Evolutionary conservation across 2,113 vertebrate species (phyloP), one percentile per base, ranked within the genome.

Genomic region (Osmerus eperlanus): DNA sequence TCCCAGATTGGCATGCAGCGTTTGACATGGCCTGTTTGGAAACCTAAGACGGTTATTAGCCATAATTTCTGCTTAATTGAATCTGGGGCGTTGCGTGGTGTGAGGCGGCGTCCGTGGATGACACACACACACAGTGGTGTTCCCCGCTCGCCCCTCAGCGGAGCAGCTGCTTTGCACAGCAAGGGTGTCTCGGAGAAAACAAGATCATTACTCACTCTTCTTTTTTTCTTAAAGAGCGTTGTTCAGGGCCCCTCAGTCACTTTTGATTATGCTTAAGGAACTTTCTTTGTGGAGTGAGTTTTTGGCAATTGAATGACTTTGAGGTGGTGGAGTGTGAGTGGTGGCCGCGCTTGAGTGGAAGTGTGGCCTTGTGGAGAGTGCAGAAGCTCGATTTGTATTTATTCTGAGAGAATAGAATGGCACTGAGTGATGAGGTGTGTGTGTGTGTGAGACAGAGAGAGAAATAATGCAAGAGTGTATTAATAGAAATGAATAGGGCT

Each of bases 61-160:
- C 74, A 56, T 77, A 47, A 60, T 55, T 72, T 77, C 58, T 63
- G 8, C 18, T 53, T 77, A 77, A 72, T 77, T 77, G 63, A 77
- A 72, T 77, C 65, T 62, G 59, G 62, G 52, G 63, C 56, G 32
- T 65, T 21, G 14, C 69, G 41, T 66, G 58, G 63, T 19, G 70
- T n/a, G 70, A 68, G 59, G 68, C 19, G 8, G 18, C 32, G 59
- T 65, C 55, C 60, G 56, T 61, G 41, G 60, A 65, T 65, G 67
- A 75, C 59, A 62, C 52, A 65, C 19, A 65, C 19, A 41, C 53
- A 69, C 74, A 29, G 32, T 47, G 32, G 18, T n/a, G 19, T 51
- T 18, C 64, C 18, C 36, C 8, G 23, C 64, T 51, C n/a, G 13
- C 64, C 64, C 36, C 36, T 47, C 64, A n/a, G n/a, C 36, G 18